These are phyloP conservation scores for Orientallactaga sibirica DNA, from an alignment of 2,797 vertebrate species.

Conservation along the genomic window DNA sequence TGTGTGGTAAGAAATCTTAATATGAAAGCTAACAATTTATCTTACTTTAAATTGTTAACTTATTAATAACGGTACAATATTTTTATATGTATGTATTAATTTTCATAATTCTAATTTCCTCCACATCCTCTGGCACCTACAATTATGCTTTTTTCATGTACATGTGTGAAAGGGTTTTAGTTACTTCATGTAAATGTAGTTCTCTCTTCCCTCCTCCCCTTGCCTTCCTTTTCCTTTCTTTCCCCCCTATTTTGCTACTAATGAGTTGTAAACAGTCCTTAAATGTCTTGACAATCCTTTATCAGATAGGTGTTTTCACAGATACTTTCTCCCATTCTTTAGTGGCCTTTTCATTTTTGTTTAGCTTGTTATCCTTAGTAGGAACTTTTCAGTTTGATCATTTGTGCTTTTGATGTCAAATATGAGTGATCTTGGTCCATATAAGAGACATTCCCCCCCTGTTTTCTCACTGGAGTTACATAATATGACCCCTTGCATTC, in stretches of 20 bases:
- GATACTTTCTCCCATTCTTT: neutral
- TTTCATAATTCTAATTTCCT: too few species aligned
- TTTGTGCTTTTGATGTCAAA: neutral
- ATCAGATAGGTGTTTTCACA: neutral
- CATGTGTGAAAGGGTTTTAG: too few species aligned
- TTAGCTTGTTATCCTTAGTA: neutral
- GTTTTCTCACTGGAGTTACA: neutral
- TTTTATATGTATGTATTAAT: too few species aligned
- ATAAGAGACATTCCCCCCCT: neutral
- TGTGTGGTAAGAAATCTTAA: neutral
- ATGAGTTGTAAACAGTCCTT: neutral
- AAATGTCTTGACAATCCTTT: neutral
- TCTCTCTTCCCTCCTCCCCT: neutral
- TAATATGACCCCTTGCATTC: neutral
- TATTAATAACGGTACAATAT: too few species aligned
- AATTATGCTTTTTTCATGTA: too few species aligned
- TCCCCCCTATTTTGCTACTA: neutral
- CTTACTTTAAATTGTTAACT: too few species aligned
- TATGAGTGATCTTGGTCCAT: neutral
- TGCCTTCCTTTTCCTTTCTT: neutral
- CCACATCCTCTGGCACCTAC: too few species aligned
- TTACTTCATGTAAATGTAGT: neutral
- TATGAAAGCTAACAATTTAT: neutral
- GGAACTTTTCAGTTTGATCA: neutral
- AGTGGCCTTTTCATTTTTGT: neutral